Conservation (phyloP, 23 tunicate genomes). For the Styela plicata region DNA sequence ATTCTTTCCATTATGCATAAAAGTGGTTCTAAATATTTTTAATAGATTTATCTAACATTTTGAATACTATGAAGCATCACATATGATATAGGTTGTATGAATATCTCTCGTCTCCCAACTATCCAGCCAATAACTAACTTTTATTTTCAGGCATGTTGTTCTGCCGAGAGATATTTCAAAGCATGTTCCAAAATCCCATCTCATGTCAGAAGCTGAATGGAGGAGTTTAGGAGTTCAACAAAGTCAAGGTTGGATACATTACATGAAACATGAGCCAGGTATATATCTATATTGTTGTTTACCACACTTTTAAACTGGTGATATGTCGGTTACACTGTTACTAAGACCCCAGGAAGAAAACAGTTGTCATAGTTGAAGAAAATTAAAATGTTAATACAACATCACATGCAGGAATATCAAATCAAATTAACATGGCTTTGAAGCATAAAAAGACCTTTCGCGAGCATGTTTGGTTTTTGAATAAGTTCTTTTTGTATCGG, state of each 20-base stretch:
- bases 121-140: too few species aligned
- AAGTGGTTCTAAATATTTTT: too few species aligned
- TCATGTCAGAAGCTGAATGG: slow-evolving; percentile 93
- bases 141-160: slow-evolving; percentile 59
- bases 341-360: background rate
- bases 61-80: too few species aligned
- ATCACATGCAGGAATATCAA: background rate
- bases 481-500: too few species aligned
- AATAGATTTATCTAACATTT: too few species aligned
- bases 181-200: slow-evolving; percentile 74
- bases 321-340: too few species aligned
- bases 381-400: too few species aligned
- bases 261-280: slow-evolving; percentile 95
- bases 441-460: background rate
- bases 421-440: background rate
- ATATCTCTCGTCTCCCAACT: too few species aligned
- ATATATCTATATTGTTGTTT: background rate
- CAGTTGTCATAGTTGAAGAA: too few species aligned
- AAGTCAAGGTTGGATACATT: slow-evolving; percentile 97
- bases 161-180: slow-evolving; percentile 66
- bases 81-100: too few species aligned
- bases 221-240: slow-evolving; percentile 87
- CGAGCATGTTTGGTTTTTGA: background rate
- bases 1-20: too few species aligned
- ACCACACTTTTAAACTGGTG: too few species aligned